Base-by-base conservation (phyloP, 2,888 invertebrate species). In the Drosophila mimica region DNA sequence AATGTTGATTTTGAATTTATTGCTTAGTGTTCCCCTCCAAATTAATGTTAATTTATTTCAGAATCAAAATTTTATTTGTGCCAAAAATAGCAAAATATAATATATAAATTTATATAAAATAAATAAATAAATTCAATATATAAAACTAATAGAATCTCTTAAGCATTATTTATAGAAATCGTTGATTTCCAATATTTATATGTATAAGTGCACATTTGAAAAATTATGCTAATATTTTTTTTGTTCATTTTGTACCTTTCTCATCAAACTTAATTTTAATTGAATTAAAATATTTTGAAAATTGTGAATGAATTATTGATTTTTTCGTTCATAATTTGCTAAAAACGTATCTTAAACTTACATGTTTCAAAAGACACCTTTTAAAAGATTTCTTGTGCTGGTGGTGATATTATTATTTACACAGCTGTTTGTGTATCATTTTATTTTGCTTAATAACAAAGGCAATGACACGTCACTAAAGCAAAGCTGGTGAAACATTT, bases 401-500 rank as follows among this genome's bases (percentile, higher is more conserved):
- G 46, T 46, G 46, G 8, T 46, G 15, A 8, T 15, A 25, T 46
- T 46, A 15, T 46, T 15, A 15, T 28, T 2, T 4, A 0, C 15
- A 25, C 15, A 25, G 15, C 25, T 28, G 25, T 25, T 4, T 4
- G 15, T 25, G 25, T 4, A 15, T 15, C 2, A 28, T 46, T 25
- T 25, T 15, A 8, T 25, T 46, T 25, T 46, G 63, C 30, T 28
- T 5, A 52, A 40, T 9, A 51, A 71, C 72, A 65, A 76, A 81
- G 65, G 40, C 74, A 20, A 64, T 49, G 57, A 61, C 71, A 74
- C 68, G 71, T 72, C 77, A 77, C 13, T 25, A 46, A 46, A 25
- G 53, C 30, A 8, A 46, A 59, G 25, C 59, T 75, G 64, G 52
- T 61, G 70, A 83, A 81, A 79, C 69, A 72, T 46, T 58, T 30